A percentile compares a stretch with the other conserved stretches of the same genome.
phyloP scores from a whole-genome alignment of 1,140 invertebrate species.

The Pinna nobilis region DNA sequence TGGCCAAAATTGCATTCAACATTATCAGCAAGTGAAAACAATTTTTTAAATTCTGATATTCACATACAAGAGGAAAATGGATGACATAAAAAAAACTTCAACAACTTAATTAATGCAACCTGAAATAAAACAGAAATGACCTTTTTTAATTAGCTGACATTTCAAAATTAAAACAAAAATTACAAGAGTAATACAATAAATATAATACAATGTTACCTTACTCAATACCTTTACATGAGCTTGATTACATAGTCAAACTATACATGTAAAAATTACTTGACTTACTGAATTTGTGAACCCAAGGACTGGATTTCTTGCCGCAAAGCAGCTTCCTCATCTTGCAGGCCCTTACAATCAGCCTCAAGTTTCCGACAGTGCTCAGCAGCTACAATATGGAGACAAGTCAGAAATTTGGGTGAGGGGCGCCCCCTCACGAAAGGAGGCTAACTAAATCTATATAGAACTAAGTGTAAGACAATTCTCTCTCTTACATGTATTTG shows the following conservation, averaged over 20 bases:
- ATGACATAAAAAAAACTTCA: too few relatives aligned
- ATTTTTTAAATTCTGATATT: too few relatives aligned
- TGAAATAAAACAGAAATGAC: too few relatives aligned
- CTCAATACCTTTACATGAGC: not conserved
- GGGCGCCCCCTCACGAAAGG: constrained; percentile 48
- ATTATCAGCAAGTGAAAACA: too few relatives aligned
- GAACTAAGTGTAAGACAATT: not conserved
- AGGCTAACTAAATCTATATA: constrained; percentile 9
- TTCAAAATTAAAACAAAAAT: too few relatives aligned
- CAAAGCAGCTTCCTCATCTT: constrained; percentile 90
- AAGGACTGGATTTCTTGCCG: constrained; percentile 85
- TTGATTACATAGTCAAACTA: constrained; percentile 12
- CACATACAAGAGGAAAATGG: too few relatives aligned
- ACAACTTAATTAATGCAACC: too few relatives aligned
- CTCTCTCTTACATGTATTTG: constrained; percentile 10
- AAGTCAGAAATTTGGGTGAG: constrained; percentile 60
- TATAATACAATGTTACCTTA: not conserved
- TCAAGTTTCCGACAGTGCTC: constrained; percentile 94
- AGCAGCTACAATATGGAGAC: constrained; percentile 76
- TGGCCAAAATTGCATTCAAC: too few relatives aligned
- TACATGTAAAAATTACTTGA: constrained; percentile 39
- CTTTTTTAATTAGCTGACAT: too few relatives aligned
- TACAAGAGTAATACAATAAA: too few relatives aligned
- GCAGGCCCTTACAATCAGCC: constrained; percentile 86
- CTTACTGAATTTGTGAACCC: constrained; percentile 90